Evolutionary conservation across 35 echinoderm and acorn worm species (phyloP).

Genomic region (Heliocidaris erythrogramma): DNA sequence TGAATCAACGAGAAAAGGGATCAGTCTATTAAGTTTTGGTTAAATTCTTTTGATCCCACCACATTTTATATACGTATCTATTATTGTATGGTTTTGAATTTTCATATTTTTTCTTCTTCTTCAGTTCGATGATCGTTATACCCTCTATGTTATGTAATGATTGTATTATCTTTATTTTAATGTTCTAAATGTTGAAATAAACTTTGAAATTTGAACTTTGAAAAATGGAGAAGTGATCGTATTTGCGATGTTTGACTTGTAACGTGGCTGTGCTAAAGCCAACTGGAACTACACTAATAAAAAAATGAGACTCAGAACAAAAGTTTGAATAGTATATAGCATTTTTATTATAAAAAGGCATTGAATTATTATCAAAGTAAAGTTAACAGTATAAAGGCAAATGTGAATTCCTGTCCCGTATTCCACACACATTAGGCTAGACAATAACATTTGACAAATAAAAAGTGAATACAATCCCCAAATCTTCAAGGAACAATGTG

Average conservation of each 20-base stretch:
- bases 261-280: not conserved
- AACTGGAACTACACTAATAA: not conserved
- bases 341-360: not conserved
- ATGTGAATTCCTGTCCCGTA: not conserved
- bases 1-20: no score
- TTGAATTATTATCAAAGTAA: not conserved
- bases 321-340: not conserved
- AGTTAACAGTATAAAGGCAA: not conserved
- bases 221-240: not conserved
- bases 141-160: no score
- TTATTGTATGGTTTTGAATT: no score
- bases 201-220: no score
- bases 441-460: not conserved
- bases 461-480: not conserved
- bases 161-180: no score
- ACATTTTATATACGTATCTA: no score
- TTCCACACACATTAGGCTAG: not conserved
- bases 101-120: no score
- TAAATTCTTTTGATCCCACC: no score
- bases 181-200: no score
- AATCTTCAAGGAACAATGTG: not conserved
- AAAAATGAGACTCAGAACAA: not conserved
- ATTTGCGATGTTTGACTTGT: not conserved
- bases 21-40: no score
- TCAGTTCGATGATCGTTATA: no score